Percentiles rank a stretch among this genome's conserved stretches.
Evolutionary conservation across 2,888 invertebrate species (phyloP).

Genomic region (Congeria kusceri): DNA sequence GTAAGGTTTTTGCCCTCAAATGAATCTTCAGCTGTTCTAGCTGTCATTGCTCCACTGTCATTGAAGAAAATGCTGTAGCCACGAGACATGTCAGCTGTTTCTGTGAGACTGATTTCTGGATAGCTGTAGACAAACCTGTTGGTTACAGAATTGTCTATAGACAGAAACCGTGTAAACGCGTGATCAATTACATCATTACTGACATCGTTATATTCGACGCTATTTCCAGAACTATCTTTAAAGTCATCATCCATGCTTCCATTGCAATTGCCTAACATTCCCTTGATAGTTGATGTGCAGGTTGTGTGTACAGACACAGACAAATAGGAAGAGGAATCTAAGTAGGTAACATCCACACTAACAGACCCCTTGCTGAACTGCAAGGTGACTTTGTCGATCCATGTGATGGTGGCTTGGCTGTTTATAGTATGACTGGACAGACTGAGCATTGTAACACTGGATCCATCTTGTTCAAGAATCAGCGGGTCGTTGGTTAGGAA

Average conservation of each 20-base stretch:
- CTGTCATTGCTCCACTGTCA: slow-evolving; percentile 59
- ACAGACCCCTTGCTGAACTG: slow-evolving; percentile 25
- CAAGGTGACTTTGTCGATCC: slow-evolving; percentile 52
- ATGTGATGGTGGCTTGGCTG: slow-evolving; percentile 31
- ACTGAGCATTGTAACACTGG: slow-evolving; percentile 11
- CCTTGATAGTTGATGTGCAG: slow-evolving; percentile 38
- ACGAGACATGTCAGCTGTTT: slow-evolving; percentile 38
- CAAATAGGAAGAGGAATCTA: slow-evolving; percentile 33
- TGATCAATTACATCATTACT: slow-evolving; percentile 37
- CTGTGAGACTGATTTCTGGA: slow-evolving; percentile 26
- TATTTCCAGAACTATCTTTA: not conserved
- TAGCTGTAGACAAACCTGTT: slow-evolving; percentile 28
- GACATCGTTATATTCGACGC: slow-evolving; percentile 19
- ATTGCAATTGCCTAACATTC: slow-evolving; percentile 75
- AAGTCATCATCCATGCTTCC: slow-evolving; percentile 69
- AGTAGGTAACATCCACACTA: slow-evolving; percentile 38
- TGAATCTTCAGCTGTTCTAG: slow-evolving; percentile 15
- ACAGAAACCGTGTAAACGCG: slow-evolving; percentile 11
- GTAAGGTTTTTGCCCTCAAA: slow-evolving; percentile 28
- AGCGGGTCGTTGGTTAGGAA: slow-evolving; percentile 29
- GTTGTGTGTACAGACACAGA: slow-evolving; percentile 33
- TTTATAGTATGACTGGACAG: slow-evolving; percentile 29
- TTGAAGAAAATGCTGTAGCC: slow-evolving; percentile 61
- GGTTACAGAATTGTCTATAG: not conserved
- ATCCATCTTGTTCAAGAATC: slow-evolving; percentile 54